Percentiles rank a stretch among this genome's conserved stretches.
Evolutionary conservation across 2,797 vertebrate species (phyloP).

Genomic region (Tapera naevia): DNA sequence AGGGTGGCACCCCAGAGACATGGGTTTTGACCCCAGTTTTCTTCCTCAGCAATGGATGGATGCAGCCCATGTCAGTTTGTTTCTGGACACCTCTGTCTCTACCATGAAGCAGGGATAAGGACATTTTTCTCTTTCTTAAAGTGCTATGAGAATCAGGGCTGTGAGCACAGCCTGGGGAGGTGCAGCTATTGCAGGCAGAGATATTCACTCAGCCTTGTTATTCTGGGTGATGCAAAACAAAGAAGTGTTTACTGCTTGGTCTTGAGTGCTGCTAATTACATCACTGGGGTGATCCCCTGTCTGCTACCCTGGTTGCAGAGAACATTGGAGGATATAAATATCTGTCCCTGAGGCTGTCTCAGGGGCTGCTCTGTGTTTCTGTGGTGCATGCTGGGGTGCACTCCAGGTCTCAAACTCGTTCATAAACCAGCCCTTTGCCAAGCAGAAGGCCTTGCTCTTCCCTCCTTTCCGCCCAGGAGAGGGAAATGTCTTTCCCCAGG

Average conservation of each 20-base stretch:
- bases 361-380: accelerated
- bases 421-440: background rate
- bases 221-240: accelerated
- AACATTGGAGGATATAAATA: background rate
- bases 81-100: background rate
- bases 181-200: background rate
- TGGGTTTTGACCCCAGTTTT: background rate
- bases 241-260: background rate
- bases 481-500: background rate
- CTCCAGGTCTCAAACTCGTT: background rate
- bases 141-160: background rate
- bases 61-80: background rate
- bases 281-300: background rate
- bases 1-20: background rate
- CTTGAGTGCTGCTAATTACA: background rate
- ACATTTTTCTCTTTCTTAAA: background rate
- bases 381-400: background rate
- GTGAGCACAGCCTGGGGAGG: background rate
- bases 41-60: background rate
- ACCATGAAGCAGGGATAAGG: background rate
- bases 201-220: background rate
- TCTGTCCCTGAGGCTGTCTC: background rate
- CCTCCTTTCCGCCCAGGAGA: background rate
- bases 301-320: background rate
- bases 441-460: background rate